A percentile compares a stretch with the other conserved stretches of the same genome.
phyloP scores from a whole-genome alignment of 2,888 invertebrate species.

The Drosophila quinaria region DNA sequence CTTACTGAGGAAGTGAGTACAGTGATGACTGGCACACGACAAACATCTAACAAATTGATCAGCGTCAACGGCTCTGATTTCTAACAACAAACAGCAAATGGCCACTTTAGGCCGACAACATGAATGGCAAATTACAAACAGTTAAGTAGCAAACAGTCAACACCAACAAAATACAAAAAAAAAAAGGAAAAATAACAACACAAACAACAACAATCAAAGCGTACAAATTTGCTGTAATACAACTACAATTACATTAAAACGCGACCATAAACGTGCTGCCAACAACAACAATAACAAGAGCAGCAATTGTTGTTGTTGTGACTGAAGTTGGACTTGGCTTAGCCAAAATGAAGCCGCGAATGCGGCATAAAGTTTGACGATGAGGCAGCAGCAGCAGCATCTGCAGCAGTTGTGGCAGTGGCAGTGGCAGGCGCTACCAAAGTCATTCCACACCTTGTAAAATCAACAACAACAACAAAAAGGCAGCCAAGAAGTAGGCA shows the following conservation, averaged over 20 bases:
- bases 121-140: conserved; percentile 78
- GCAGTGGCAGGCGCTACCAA: conserved; percentile 77
- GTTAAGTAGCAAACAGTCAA: conserved; percentile 53
- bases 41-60: conserved; percentile 68
- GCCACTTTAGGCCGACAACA: conserved; percentile 73
- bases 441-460: conserved; percentile 83
- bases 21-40: conserved; percentile 65
- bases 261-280: conserved; percentile 77
- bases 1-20: conserved; percentile 10
- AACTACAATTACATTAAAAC: conserved; percentile 84
- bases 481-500: conserved; percentile 57
- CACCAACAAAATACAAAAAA: conserved; percentile 37
- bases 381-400: conserved; percentile 34
- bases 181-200: conserved; percentile 63
- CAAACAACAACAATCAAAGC: conserved; percentile 56
- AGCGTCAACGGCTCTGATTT: conserved; percentile 51
- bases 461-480: conserved; percentile 61
- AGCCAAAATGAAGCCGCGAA: conserved; percentile 58
- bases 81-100: conserved; percentile 69
- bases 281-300: conserved; percentile 30
- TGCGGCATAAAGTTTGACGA: conserved; percentile 66
- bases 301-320: conserved; percentile 16
- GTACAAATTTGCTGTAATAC: conserved; percentile 80
- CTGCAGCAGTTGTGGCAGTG: conserved; percentile 20
- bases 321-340: conserved; percentile 51